Evolutionary conservation across 2,113 vertebrate species (phyloP).

Genomic region (Caloenas nicobarica): DNA sequence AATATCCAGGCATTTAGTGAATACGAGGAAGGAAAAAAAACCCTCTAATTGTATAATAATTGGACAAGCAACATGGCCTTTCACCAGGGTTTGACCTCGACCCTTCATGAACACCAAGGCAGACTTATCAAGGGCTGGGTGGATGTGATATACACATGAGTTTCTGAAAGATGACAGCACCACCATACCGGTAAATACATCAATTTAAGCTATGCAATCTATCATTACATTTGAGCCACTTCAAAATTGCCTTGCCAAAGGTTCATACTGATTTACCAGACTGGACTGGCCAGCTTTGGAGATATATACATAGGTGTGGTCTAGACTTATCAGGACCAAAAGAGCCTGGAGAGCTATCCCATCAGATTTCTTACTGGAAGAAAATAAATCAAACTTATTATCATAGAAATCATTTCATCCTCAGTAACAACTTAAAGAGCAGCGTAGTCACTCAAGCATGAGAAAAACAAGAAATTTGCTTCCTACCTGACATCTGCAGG

Average conservation of each 20-base stretch:
- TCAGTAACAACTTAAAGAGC: constrained; percentile 1
- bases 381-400: constrained; percentile 7
- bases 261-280: neutral
- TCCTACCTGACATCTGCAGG: constrained; percentile 97
- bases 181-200: neutral
- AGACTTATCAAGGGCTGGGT: neutral
- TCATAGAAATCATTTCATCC: neutral
- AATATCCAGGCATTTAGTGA: too few species aligned
- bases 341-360: neutral
- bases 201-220: neutral
- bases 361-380: neutral
- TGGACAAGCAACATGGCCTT: neutral
- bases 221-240: neutral
- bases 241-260: neutral
- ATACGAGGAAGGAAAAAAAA: neutral
- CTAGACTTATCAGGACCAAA: neutral
- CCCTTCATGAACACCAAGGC: neutral
- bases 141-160: rapidly evolving
- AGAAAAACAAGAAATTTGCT: neutral
- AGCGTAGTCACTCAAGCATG: neutral
- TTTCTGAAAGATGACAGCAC: neutral
- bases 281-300: neutral
- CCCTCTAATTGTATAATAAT: neutral
- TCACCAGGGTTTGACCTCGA: neutral
- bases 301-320: neutral